Conservation (phyloP, 2,113 vertebrate species). For the Dicaeum eximium region DNA sequence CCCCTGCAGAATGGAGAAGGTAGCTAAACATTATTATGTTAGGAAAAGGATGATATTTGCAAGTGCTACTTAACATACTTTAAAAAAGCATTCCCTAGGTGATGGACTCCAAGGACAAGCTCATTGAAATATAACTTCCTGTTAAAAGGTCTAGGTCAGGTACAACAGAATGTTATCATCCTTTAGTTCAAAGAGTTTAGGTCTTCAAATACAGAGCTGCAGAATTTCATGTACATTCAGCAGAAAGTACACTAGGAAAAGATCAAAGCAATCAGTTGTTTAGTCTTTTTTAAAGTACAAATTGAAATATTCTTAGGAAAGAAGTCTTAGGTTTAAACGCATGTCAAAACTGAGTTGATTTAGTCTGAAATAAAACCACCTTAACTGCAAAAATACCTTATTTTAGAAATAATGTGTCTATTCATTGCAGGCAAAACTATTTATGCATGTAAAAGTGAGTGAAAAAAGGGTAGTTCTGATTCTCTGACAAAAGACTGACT, state of each 20-base stretch:
- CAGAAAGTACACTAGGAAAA: background rate
- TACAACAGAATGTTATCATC: background rate
- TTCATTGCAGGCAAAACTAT: background rate
- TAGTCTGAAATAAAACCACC: background rate
- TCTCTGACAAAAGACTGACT: background rate
- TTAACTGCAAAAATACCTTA: background rate
- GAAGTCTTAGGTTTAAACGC: background rate
- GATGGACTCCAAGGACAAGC: background rate
- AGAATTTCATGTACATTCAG: background rate
- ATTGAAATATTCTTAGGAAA: background rate
- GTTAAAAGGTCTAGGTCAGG: background rate
- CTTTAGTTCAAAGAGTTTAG: background rate
- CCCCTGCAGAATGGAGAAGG: background rate
- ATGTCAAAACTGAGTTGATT: background rate
- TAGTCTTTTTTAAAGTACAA: background rate
- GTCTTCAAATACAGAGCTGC: background rate
- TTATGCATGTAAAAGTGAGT: background rate
- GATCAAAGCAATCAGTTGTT: background rate
- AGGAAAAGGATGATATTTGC: background rate
- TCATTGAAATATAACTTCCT: background rate
- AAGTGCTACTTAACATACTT: rapidly evolving
- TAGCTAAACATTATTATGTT: background rate
- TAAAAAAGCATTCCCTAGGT: background rate
- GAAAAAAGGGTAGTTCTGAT: background rate
- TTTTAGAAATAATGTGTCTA: background rate